Conservation (phyloP, 2,888 invertebrate genomes). For the Cephus pygmeus region DNA sequence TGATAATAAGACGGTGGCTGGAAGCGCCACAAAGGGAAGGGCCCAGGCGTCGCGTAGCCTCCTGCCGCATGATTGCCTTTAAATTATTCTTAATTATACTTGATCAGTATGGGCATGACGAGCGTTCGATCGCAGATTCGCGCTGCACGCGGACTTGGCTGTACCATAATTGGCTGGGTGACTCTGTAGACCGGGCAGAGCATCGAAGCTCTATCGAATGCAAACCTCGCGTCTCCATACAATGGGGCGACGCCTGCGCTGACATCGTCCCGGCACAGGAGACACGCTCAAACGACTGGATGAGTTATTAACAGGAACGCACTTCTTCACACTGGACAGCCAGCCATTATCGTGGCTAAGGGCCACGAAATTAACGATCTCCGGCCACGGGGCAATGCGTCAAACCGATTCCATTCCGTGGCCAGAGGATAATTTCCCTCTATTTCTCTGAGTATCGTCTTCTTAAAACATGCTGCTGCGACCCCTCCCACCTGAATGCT, state of each 20-base stretch:
- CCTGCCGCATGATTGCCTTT: conserved; percentile 17
- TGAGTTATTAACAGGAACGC: background rate
- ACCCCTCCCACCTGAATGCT: background rate
- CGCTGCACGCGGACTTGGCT: too few species aligned
- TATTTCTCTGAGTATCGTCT: conserved; percentile 4
- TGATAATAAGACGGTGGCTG: too few species aligned
- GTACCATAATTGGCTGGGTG: too few species aligned
- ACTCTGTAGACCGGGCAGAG: too few species aligned
- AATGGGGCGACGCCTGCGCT: too few species aligned
- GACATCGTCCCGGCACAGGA: too few species aligned
- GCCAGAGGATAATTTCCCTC: background rate
- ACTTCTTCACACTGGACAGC: background rate
- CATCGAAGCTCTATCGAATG: too few species aligned
- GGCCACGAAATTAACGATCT: conserved; percentile 54
- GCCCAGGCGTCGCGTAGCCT: background rate
- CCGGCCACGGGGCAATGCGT: conserved; percentile 41
- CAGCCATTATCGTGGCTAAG: conserved; percentile 37
- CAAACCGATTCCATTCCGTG: conserved; percentile 55
- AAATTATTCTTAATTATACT: conserved; percentile 18
- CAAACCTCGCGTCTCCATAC: too few species aligned
- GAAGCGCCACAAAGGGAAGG: background rate
- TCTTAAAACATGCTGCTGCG: conserved; percentile 17
- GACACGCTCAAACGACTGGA: too few species aligned
- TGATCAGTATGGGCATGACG: background rate
- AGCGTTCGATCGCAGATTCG: conserved; percentile 13